These are phyloP conservation scores for Mus musculus DNA, from an alignment of 2,113 vertebrate species.

Conservation along the genomic window DNA sequence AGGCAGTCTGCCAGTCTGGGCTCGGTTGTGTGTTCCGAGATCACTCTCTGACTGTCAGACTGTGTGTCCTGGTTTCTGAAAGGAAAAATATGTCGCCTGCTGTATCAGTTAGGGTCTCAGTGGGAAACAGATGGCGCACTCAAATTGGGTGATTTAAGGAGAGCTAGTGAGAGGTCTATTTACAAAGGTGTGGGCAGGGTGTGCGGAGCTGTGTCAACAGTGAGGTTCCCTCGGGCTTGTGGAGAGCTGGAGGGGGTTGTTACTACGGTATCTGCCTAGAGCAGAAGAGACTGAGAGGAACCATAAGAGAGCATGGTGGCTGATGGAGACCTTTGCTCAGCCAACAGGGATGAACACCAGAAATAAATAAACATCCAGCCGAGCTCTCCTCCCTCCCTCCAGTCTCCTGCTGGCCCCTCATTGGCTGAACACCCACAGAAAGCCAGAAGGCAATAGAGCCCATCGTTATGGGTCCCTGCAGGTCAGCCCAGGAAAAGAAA, in stretches of 20 bases:
- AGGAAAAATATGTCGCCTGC: conserved; percentile 63
- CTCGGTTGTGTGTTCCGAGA: neutral
- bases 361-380: neutral
- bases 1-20: too few species aligned
- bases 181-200: conserved; percentile 43
- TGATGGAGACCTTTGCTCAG: neutral
- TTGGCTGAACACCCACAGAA: neutral
- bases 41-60: neutral
- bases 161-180: conserved; percentile 53
- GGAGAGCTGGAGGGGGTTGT: too few species aligned
- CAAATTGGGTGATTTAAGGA: conserved; percentile 40
- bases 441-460: neutral
- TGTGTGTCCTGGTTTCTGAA: conserved; percentile 36
- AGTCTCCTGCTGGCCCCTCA: neutral
- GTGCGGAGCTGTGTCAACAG: neutral
- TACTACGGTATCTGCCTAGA: neutral
- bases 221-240: neutral
- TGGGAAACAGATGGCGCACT: conserved; percentile 70
- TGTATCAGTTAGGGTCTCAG: conserved; percentile 58
- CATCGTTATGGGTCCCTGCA: neutral
- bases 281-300: neutral
- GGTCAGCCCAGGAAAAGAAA: neutral
- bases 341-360: neutral
- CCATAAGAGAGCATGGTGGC: neutral
- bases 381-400: neutral